A percentile compares a stretch with the other conserved stretches of the same genome.
Evolutionary conservation across 2,797 vertebrate species (phyloP).

Genomic region (Oreortyx pictus): DNA sequence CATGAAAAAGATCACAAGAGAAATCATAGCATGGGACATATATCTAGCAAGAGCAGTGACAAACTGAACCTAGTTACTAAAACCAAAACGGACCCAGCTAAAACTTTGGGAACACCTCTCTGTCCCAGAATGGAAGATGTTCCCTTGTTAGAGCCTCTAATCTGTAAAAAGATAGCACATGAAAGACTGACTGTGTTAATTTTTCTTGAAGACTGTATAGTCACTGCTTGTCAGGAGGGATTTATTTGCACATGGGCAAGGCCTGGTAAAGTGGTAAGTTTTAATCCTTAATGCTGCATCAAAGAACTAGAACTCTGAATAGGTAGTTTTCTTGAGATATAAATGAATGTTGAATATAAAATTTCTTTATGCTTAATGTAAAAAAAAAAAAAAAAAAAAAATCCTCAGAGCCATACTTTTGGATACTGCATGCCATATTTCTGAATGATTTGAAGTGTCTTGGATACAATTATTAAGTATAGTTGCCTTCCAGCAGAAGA

Average conservation of each 20-base stretch:
- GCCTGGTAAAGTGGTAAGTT: constrained; percentile 99
- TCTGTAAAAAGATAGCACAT: constrained; percentile 99
- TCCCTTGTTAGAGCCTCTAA: constrained; percentile 96
- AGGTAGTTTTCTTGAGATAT: constrained; percentile 79
- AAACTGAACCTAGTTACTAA: constrained; percentile 96
- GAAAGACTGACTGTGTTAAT: constrained; percentile 98
- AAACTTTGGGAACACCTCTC: constrained; percentile 94
- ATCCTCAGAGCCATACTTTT: constrained; percentile 86
- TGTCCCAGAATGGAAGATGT: constrained; percentile 98
- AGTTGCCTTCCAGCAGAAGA: constrained; percentile 83
- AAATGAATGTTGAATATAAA: constrained; percentile 82
- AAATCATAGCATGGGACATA: constrained; percentile 99
- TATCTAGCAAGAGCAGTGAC: constrained; percentile 99
- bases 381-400: constrained; percentile 73
- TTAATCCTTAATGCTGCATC: constrained; percentile 87
- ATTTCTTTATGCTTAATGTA: constrained; percentile 83
- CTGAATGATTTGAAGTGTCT: constrained; percentile 86
- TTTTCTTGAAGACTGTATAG: constrained; percentile 99
- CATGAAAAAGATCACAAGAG: constrained; percentile 98
- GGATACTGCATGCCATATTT: constrained; percentile 88
- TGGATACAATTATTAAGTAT: constrained; percentile 76
- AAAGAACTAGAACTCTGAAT: constrained; percentile 78
- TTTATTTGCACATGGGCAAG: constrained; percentile 99
- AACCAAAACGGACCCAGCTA: constrained; percentile 94
- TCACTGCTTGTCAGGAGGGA: constrained; percentile 99